Evolutionary conservation across 2,797 vertebrate genomes (phyloP), one percentile per base, ranked within the genome.

Genomic region (Lutjanus campechanus): DNA sequence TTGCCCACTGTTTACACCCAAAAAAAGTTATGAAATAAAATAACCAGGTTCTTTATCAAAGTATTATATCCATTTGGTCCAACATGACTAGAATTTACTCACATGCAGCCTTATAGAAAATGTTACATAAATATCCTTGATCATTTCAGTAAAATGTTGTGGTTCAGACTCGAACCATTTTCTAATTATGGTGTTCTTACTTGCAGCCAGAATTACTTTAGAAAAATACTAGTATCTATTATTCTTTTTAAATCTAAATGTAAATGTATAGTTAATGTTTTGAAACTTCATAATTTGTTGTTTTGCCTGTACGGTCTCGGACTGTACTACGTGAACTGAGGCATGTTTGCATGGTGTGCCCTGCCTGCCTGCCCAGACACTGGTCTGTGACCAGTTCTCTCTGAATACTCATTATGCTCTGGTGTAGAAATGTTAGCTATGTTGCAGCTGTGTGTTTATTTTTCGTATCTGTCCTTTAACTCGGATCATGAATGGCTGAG

Each of bases 391-490:
- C 73, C 70, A 65, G 15, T 16, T 13, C 43, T 11, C 36, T 53
- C 73, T 61, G 41, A 87, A 74, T 61, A 67, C 54, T 81, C 36
- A 64, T 55, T n/a, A 67, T 70, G 56, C 17, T 50, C 61, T 25
- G 7, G 36, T 76, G 73, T 20, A 63, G 29, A 22, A 61, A 85
- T 91, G 67, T 85, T 20, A 63, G 29, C 22, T 64, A 85, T 91
- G 67, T 85, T 68, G 47, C 82, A 89, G 16, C 71, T 53, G 12
- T 51, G 56, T 84, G 82, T 77, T 88, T 73, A 82, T 77, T 84
- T 82, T 78, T 77, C 69, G 64, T 36, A 64, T 82, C 22, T 51
- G 16, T 51, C 4, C 41, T 16, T 47, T 1, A 60, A 41, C 41
- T 49, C 12, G 6, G 13, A n/a, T 55, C 19, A 53, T 68, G 76